Evolutionary conservation across 2,888 invertebrate genomes (phyloP).

Genomic region (Sympetrum striolatum): DNA sequence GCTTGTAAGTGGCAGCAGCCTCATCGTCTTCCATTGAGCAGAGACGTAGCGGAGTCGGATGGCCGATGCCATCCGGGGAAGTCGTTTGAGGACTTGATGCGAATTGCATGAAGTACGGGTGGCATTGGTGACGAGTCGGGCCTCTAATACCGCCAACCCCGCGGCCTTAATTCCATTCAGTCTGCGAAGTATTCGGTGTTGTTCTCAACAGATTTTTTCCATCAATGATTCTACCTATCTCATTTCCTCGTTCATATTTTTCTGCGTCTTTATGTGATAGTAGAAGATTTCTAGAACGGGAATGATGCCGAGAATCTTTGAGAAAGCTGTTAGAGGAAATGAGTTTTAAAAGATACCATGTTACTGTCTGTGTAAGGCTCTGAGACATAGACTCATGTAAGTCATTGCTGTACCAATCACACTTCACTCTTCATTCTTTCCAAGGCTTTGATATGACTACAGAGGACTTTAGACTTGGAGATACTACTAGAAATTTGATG

Average conservation of each 20-base stretch:
- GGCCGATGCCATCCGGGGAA: not conserved
- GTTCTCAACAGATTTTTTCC: not conserved
- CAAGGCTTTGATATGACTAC: too few relatives aligned
- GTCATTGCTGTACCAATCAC: too few relatives aligned
- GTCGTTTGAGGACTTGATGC: not conserved
- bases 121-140: not conserved
- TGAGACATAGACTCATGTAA: too few relatives aligned
- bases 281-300: too few relatives aligned
- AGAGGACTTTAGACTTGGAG: too few relatives aligned
- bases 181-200: not conserved
- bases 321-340: too few relatives aligned
- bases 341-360: too few relatives aligned
- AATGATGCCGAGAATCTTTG: too few relatives aligned
- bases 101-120: not conserved
- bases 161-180: not conserved
- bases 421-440: too few relatives aligned
- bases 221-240: not conserved
- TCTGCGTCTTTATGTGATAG: not conserved
- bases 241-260: not conserved
- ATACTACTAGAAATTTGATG: too few relatives aligned
- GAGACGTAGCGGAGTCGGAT: not conserved
- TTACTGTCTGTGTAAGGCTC: too few relatives aligned
- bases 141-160: not conserved
- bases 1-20: not conserved
- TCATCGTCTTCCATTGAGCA: constrained; percentile 6